Base-by-base conservation (phyloP, 2,888 invertebrate genomes). In the Phaonia tiefii region DNA sequence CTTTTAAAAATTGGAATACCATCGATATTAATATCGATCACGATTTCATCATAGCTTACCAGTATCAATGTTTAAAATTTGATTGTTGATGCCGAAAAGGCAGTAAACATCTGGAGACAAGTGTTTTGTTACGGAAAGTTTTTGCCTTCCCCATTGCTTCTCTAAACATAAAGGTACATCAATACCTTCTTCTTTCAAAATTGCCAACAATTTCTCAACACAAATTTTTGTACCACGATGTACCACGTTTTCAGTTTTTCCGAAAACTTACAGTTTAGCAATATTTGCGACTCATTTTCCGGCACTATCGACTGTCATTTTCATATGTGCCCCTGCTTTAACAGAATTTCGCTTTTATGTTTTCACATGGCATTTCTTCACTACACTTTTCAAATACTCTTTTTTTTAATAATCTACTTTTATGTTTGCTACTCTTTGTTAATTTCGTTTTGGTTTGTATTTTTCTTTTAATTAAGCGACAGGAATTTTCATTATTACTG, bases 151-250 rank as follows among this genome's bases (percentile, higher is more conserved):
- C 58, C 17, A 49, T 58, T 56, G 58, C 13, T 39, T 71, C 58
- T 71, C 58, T 71, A 71, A 58, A 44, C 37, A 54, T 17, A 63
- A 26, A 20, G 63, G 63, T 10, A 63, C 63, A 13, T 56, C 49
- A 17, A 56, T 20, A 8, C 70, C 70, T 56, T 70, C 56, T 70
- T 70, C 60, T 58, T 60, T 72, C 20, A 63, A 63, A 72, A 72
- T 72, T 49, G 49, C 63, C 60, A 72, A 51, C 60, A 72, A 51
- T 63, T 72, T 72, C 49, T 60, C 72, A 49, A 63, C 72, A 51
- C 63, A 72, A 15, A 51, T 49, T 72, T 51, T 72, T 17, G 72
- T 72, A 17, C 63, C 17, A 60, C 60, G 11, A 72, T 72, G 39
- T 63, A 72, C 72, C 72, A 72, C 49, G 39, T 39, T 63, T 46